Base-by-base conservation (phyloP, 2,888 invertebrate species). In the Unio delphinus region DNA sequence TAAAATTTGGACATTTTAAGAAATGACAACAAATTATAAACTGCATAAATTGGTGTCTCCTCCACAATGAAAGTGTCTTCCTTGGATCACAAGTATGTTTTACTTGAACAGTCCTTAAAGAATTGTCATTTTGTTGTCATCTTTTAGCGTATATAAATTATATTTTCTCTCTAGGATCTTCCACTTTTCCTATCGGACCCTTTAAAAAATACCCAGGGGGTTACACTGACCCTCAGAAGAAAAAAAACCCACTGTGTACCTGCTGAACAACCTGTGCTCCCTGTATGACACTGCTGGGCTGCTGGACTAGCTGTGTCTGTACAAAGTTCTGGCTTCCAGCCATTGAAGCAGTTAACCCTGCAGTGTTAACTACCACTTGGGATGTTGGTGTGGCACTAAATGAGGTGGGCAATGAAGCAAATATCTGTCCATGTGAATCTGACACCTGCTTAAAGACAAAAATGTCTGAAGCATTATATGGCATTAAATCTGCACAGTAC, bases 301-400 rank as follows among this genome's bases (percentile, higher is more conserved):
- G 73, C 60, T 75, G 75, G 1, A 72, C 68, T 11, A 75, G 62
- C 23, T 70, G 69, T 56, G 72, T 73, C 70, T 78, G 74, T 56
- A 76, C 71, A 55, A 76, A 67, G 17, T 54, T 23, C 30, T 28
- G n/a, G 20, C 59, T 23, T 64, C 68, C 68, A 64, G 68, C 28
- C 55, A 64, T 18, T 54, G 55, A 64, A 67, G 28, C 30, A 30
- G 56, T 62, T 57, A 64, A 65, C 3, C 45, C n/a, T 23, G n/a
- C 59, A 56, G 57, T 54, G 54, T 58, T 66, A 55, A 45, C 60
- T 5, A 63, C 55, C 4, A 63, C 55, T 55, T 67, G 67, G 17
- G 61, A 55, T 28, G 67, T 55, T 28, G 61, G 55, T 20, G 59
- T 67, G 28, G 67, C 59, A 18, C 55, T 54, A 54, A 64, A 20